phyloP scores from a whole-genome alignment of 2,797 vertebrate genomes.

The Halcyon badia region DNA sequence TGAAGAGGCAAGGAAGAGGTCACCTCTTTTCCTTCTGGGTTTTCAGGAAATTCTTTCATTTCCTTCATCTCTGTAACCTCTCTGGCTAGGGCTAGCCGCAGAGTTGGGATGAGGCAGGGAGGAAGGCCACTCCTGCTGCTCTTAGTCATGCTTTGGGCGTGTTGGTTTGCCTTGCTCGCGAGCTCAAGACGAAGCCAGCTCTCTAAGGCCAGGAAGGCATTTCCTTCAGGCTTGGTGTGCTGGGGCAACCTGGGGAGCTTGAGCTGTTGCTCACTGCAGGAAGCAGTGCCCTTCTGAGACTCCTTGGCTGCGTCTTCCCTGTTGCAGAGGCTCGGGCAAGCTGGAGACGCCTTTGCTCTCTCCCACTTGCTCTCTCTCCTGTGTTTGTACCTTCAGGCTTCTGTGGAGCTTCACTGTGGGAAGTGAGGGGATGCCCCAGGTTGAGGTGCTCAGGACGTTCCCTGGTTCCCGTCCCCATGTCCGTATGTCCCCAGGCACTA shows the following conservation, averaged over 20 bases:
- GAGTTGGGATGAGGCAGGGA: not conserved
- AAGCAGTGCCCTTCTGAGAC: not conserved
- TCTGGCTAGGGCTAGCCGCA: not conserved
- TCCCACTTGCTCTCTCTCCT: not conserved
- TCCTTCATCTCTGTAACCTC: not conserved
- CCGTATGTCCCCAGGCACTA: rapidly evolving
- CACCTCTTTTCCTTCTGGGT: not conserved
- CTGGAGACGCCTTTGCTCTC: not conserved
- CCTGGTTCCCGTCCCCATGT: not conserved
- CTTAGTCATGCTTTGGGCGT: not conserved
- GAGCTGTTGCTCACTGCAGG: rapidly evolving
- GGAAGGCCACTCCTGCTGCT: not conserved
- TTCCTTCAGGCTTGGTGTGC: not conserved
- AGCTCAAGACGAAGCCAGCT: not conserved
- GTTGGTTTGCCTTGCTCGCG: not conserved
- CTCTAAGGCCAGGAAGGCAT: not conserved
- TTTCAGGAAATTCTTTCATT: not conserved
- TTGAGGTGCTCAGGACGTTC: not conserved
- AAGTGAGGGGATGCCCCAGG: not conserved
- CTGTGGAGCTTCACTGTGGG: not conserved
- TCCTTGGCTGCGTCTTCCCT: not conserved
- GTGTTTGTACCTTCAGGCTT: not conserved
- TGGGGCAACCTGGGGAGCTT: not conserved
- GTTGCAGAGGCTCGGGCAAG: rapidly evolving
- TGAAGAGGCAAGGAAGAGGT: not conserved